Evolutionary conservation across 1,140 invertebrate genomes (phyloP), one percentile per base, ranked within the genome.

Genomic region (Drosophila neocordata): DNA sequence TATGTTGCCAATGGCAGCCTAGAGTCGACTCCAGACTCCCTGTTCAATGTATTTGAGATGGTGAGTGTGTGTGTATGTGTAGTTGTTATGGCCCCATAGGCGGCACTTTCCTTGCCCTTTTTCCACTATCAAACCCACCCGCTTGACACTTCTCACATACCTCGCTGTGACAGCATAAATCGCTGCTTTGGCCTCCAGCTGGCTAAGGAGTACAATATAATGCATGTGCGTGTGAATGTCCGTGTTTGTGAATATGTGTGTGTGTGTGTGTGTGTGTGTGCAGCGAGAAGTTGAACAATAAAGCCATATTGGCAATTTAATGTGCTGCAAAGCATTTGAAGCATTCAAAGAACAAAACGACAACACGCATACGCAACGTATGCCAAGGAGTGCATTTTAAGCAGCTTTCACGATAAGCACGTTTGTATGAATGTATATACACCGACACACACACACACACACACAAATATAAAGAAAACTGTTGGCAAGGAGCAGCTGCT

Each of bases 221-320:
- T 48, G 15, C 8, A 9, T 48, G 18, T 20, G 41, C 24, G 53
- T 65, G 58, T 22, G 35, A 37, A 20, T 63, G 65, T 31, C 2
- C 13, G 20, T 11, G 6, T 35, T 20, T 44, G 11, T 35, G 51
- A 18, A 38, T 38, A 6, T 41, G 12, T 31, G 27, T 37, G 51
- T 37, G 12, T 55, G 34, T 11, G 9, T 13, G 35, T 15, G 12
- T 18, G 5, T 20, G 27, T 12, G 53, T 58, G 11, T 13, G 8
- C 9, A n/a, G 9, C 15, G 5, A 27, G n/a, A 22, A 34, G 34
- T 53, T 34, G 63, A 76, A 83, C 75, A 88, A 88, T 88, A 83
- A 75, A 83, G 83, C 75, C 79, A 89, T 77, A 87, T 83, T 87
- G 83, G 72, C 83, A 83, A 77, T 87, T 87, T 83, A 88, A 83